Base-by-base conservation (phyloP, 2,797 vertebrate genomes). In the Rhodeus uyekii region DNA sequence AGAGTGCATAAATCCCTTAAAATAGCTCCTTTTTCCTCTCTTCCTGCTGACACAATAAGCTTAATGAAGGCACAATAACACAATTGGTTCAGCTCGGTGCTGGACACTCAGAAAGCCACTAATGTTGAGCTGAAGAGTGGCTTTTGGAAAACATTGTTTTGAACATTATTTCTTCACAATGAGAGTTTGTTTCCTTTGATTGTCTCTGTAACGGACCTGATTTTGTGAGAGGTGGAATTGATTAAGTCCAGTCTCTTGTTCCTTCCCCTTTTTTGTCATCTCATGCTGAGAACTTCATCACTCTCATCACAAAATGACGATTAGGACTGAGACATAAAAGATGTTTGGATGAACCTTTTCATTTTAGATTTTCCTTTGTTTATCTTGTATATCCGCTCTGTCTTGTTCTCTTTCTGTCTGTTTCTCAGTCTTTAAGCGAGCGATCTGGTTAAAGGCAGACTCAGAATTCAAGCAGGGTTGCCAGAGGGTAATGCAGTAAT, bases 1-100 rank as follows among this genome's bases (percentile, higher is more conserved):
- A 67, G 44, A 88, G 86, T 86, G 81, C 85, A 88, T 89, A 89
- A 89, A 89, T 90, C 88, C 87, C 84, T 87, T 87, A 83, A 89
- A 90, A 86, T 87, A 87, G 84, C 88, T 78, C 69, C 81, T 85
- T 68, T 71, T 78, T 10, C 58, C 50, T 29, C 65, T 76, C 79
- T 81, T 83, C 83, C 76, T n/a, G 53, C 83, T 63, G 76, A 87
- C 79, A 88, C 79, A 81, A 81, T 78, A 83, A 85, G 83, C 88
- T 84, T 87, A 87, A 89, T 88, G 83, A 88, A 87, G 83, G 86
- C 81, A 86, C 82, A 87, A 87, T 80, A 87, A 87, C 55, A 68
- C 79, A 44, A 71, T 60, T 55, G 22, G 42, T 81, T 78, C 85
- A 50, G 76, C 82, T 87, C 85, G 81, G 76, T 16, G 46, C 46